Conservation (phyloP, 2,888 invertebrate genomes). For the Pyrrhosoma nymphula region DNA sequence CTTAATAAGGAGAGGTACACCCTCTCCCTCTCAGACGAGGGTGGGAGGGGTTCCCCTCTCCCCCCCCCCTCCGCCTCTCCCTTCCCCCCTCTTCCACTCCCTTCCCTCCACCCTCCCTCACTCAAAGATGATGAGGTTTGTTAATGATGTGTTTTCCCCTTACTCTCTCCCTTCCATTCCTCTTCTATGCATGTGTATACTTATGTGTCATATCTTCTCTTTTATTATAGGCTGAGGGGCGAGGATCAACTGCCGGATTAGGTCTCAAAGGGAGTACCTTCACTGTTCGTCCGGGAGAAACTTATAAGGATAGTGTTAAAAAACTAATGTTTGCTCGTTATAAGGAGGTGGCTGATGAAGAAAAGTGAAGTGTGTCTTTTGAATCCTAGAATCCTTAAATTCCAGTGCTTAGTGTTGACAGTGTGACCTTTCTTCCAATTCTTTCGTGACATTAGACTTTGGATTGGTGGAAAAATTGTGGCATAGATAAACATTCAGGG, state of each 20-base stretch:
- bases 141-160: too few species aligned
- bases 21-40: too few species aligned
- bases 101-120: too few species aligned
- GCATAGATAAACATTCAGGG: neutral
- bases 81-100: too few species aligned
- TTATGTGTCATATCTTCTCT: neutral
- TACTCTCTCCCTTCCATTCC: too few species aligned
- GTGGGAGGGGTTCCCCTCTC: too few species aligned
- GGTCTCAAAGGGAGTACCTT: conserved; percentile 90
- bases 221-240: conserved; percentile 80
- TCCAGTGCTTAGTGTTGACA: neutral
- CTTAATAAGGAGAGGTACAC: too few species aligned
- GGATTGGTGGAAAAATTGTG: too few species aligned
- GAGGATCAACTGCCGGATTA: conserved; percentile 89
- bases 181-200: too few species aligned
- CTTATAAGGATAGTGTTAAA: conserved; percentile 93
- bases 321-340: conserved; percentile 94
- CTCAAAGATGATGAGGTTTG: too few species aligned
- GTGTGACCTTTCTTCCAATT: neutral
- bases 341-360: conserved; percentile 85
- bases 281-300: conserved; percentile 88
- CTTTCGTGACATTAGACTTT: neutral
- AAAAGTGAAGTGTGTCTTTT: conserved; percentile 52
- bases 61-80: too few species aligned
- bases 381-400: neutral